These are phyloP conservation scores for Malthinus flaveolus DNA, from an alignment of 2,888 invertebrate genomes.

Conservation along the genomic window DNA sequence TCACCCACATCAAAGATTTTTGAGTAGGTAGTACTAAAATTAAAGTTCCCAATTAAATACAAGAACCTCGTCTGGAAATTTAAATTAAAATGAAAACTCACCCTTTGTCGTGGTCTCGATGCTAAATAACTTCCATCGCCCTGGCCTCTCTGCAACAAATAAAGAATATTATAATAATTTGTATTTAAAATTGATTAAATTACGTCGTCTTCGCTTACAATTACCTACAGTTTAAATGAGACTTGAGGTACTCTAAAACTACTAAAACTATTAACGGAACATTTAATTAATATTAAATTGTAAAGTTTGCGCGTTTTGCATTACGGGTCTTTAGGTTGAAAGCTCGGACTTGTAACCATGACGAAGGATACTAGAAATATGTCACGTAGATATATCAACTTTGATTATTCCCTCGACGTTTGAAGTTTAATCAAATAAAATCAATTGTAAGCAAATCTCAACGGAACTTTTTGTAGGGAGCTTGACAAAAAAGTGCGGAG, in stretches of 20 bases:
- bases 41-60: neutral
- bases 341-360: slow-evolving; percentile 22
- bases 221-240: slow-evolving; percentile 15
- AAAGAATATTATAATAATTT: slow-evolving; percentile 8
- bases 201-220: slow-evolving; percentile 13
- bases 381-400: slow-evolving; percentile 17
- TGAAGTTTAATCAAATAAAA: neutral
- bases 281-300: slow-evolving; percentile 30
- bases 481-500: neutral
- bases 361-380: slow-evolving; percentile 17
- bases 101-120: slow-evolving; percentile 58
- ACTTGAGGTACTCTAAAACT: slow-evolving; percentile 21
- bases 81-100: slow-evolving; percentile 50
- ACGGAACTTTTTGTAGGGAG: too few species aligned
- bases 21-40: neutral
- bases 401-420: slow-evolving; percentile 17
- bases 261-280: slow-evolving; percentile 25
- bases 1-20: too few species aligned
- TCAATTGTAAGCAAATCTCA: neutral
- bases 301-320: slow-evolving; percentile 25
- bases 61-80: neutral
- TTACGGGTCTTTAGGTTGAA: slow-evolving; percentile 17
- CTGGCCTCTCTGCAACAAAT: slow-evolving; percentile 54
- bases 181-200: neutral
- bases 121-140: slow-evolving; percentile 59